Base-by-base conservation (phyloP, 2,113 vertebrate species). In the Eudyptes chrysolophus region DNA sequence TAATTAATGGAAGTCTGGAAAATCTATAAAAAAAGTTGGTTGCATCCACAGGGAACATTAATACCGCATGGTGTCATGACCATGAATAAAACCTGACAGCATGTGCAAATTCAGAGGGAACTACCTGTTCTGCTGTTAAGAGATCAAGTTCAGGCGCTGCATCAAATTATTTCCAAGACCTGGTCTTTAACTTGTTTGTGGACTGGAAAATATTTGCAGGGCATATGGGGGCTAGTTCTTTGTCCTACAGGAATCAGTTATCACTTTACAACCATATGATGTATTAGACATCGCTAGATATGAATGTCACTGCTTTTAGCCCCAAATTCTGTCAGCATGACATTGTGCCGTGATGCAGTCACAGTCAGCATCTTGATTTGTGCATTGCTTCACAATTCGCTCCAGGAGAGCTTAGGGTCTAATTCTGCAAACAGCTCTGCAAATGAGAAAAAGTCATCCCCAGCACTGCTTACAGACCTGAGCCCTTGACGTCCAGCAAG, bases 61-160 rank as follows among this genome's bases (percentile, higher is more conserved):
- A 76, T 85, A 87, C 42, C 11, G 2, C 58, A 79, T 54, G 54
- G 49, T 92, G 75, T 84, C 70, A 72, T 38, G 46, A 29, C 70
- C 58, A 89, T 38, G 72, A 96, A 92, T 93, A 96, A 96, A 96
- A 93, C n/a, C 71, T 77, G 77, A 89, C 51, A 95, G 57, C 22
- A 57, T 38, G 46, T 92, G 70, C 44, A 87, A 49, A 85, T 94
- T 92, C 69, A 79, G 55, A 87, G 46, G 65, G 30, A 95, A 49
- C 48, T 71, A 61, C 69, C 57, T 92, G 52, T 75, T 87, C 55
- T 87, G 65, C 42, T 81, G 70, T 29, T 87, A 87, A 55, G 74
- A 96, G 46, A 84, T 65, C 69, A 62, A 89, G 70, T 68, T 79
- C 84, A 87, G 54, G 54, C 0, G 0, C 54, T 79, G 44, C 68